Base-by-base conservation (phyloP, 2,113 vertebrate species). In the Malurus melanocephalus region DNA sequence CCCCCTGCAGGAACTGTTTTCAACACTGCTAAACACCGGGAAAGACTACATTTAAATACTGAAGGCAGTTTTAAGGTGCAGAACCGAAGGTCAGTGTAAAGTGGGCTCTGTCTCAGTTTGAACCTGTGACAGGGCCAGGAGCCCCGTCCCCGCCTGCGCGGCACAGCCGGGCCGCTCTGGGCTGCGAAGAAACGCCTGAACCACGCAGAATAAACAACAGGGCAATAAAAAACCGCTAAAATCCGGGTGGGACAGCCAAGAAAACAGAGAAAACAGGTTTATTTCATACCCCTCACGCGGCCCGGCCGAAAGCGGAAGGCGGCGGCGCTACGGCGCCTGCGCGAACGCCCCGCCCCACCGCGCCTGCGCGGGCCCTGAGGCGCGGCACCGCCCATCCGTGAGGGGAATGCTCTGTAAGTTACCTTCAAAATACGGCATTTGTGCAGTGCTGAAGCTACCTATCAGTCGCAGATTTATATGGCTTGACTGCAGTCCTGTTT, bases 1-100 rank as follows among this genome's bases (percentile, higher is more conserved):
- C 20, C 48, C 14, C 18, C 10, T 13, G 21, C 43, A 11, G 11
- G 6, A 74, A 38, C 23, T 22, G 28, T 3, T 57, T 18, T 16
- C n/a, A 9, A 5, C 0, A 5, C 11, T 21, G 3, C 2, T 4
- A 9, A 57, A 52, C 0, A 30, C 19, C 12, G 7, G 0, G 6
- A 18, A 56, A 73, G 17, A 30, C 23, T 2, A 10, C 8, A 23
- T 3, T 24, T 40, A 30, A 71, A 64, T 19, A n/a, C 51, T 33
- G 51, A 33, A 20, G 11, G 26, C 0, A 1, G 1, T 14, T 51
- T 51, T 51, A 26, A 42, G 1, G 16, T 1, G 19, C 12, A 19
- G 28, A 79, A 30, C 18, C 18, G 5, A 48, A 5, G 4, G 2
- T 23, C 20, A 13, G 21, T 16, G 27, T 35, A 8, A 52, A 27